These are phyloP conservation scores for Phenganax stokvisi DNA, from an alignment of 92 coral and sea anemone species.

Conservation along the genomic window DNA sequence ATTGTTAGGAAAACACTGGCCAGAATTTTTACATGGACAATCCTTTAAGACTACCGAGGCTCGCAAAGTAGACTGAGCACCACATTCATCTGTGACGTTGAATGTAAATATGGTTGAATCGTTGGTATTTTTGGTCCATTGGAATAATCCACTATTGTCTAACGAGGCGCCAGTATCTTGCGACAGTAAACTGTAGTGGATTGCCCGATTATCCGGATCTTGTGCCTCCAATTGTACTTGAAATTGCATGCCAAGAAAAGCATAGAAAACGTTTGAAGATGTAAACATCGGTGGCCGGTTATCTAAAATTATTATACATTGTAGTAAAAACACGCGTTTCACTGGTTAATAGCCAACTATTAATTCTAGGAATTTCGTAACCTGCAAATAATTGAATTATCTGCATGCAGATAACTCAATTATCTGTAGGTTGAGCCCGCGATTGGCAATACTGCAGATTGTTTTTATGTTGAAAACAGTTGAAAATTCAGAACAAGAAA, in stretches of 20 bases:
- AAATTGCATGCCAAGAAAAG: slow-evolving; percentile 32
- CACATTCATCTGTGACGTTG: slow-evolving; percentile 54
- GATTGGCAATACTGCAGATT: too few relatives aligned
- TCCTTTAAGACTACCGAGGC: slow-evolving; percentile 38
- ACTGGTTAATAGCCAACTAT: too few relatives aligned
- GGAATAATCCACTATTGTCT: slow-evolving; percentile 14
- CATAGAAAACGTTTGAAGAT: slow-evolving; percentile 19
- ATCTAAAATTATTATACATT: slow-evolving; percentile 14
- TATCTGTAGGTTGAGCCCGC: too few relatives aligned
- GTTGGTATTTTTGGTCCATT: slow-evolving; percentile 43
- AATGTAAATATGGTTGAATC: slow-evolving; percentile 31
- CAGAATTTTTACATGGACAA: slow-evolving; percentile 53
- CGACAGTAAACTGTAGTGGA: slow-evolving; percentile 23
- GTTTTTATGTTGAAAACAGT: too few relatives aligned
- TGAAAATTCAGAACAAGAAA: too few relatives aligned
- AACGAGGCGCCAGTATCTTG: slow-evolving; percentile 42
- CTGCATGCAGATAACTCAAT: too few relatives aligned
- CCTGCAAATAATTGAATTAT: too few relatives aligned
- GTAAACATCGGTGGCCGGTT: slow-evolving; percentile 46
- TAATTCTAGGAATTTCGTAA: too few relatives aligned
- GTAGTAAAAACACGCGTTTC: too few relatives aligned
- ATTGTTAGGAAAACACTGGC: slow-evolving; percentile 42
- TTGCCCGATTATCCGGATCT: slow-evolving; percentile 54
- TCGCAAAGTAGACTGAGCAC: slow-evolving; percentile 30
- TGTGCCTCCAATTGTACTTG: slow-evolving; percentile 35